These are phyloP conservation scores for Sphaerodactylus townsendi DNA, from an alignment of 2,113 vertebrate genomes.

Conservation along the genomic window DNA sequence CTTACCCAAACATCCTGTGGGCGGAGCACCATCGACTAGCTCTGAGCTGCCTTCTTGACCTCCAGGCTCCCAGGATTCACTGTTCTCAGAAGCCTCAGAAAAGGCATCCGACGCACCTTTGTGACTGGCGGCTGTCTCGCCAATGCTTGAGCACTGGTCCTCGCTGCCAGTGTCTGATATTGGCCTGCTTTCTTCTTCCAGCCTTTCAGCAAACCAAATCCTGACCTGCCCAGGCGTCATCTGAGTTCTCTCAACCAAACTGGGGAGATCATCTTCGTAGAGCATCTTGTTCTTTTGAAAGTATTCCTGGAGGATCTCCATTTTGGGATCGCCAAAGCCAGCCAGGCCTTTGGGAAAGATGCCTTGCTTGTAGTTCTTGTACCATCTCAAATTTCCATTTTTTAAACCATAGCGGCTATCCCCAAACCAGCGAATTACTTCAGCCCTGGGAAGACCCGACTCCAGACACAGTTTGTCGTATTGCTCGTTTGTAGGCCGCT, in stretches of 20 bases:
- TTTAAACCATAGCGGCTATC: slow-evolving; percentile 94
- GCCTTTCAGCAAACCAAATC: slow-evolving; percentile 83
- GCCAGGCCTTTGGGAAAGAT: slow-evolving; percentile 78
- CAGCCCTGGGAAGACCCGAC: slow-evolving; percentile 86
- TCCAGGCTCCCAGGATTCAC: slow-evolving; percentile 66
- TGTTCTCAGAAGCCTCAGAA: slow-evolving; percentile 67
- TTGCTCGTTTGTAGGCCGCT: slow-evolving; percentile 90
- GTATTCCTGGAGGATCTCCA: slow-evolving; percentile 82
- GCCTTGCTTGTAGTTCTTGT: slow-evolving; percentile 86
- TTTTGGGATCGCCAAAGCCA: slow-evolving; percentile 66
- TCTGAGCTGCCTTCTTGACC: slow-evolving; percentile 56
- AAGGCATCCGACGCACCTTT: slow-evolving; percentile 40
- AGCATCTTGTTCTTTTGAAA: slow-evolving; percentile 76
- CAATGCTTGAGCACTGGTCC: slow-evolving; percentile 32
- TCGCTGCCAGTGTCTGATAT: slow-evolving; percentile 50
- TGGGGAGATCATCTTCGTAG: slow-evolving; percentile 82
- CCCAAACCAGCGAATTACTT: slow-evolving; percentile 97
- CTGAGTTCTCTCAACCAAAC: slow-evolving; percentile 79
- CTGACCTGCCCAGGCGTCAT: slow-evolving; percentile 85
- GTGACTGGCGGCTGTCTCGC: slow-evolving; percentile 30
- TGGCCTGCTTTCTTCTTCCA: slow-evolving; percentile 66
- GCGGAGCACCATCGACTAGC: slow-evolving; percentile 44
- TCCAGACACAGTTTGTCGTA: slow-evolving; percentile 87
- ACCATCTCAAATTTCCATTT: slow-evolving; percentile 95
- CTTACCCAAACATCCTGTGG: slow-evolving; percentile 72